phyloP scores from a whole-genome alignment of 2,113 vertebrate species.

The Varanus salvator region DNA sequence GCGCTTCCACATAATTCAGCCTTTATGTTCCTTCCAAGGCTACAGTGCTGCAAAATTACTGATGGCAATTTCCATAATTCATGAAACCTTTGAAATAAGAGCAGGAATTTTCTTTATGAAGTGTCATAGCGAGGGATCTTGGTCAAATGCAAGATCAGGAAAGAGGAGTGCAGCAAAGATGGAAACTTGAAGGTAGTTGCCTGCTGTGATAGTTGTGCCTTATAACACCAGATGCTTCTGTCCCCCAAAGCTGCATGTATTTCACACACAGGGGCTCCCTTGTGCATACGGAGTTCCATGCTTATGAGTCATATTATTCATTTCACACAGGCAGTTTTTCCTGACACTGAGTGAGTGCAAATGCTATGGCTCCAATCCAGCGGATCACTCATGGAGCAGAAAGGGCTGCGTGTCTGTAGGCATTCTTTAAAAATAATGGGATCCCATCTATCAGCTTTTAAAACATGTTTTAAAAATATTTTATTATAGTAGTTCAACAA shows the following conservation, averaged over 20 bases:
- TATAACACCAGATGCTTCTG: background rate
- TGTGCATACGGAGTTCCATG: background rate
- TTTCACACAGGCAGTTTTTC: background rate
- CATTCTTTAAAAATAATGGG: too few relatives aligned
- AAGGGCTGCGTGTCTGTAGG: too few relatives aligned
- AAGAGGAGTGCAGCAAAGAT: background rate
- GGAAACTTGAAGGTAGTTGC: background rate
- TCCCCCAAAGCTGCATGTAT: background rate
- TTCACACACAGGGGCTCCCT: background rate
- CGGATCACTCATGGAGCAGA: too few relatives aligned
- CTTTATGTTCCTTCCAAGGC: conserved; percentile 37
- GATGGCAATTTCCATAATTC: background rate
- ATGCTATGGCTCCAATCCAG: too few relatives aligned
- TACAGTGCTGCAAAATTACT: conserved; percentile 8
- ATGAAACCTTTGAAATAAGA: conserved; percentile 12
- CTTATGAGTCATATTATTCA: background rate
- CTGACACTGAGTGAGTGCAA: too few relatives aligned
- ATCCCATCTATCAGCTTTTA: too few relatives aligned
- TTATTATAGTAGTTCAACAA: too few relatives aligned
- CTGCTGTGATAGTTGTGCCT: background rate
- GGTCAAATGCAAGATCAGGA: conserved; percentile 10
- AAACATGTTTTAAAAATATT: too few relatives aligned
- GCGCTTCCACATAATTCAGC: background rate
- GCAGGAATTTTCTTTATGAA: background rate
- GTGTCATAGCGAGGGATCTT: background rate